Base-by-base conservation (phyloP, 2,888 invertebrate species). In the Raillietiella orientalis region DNA sequence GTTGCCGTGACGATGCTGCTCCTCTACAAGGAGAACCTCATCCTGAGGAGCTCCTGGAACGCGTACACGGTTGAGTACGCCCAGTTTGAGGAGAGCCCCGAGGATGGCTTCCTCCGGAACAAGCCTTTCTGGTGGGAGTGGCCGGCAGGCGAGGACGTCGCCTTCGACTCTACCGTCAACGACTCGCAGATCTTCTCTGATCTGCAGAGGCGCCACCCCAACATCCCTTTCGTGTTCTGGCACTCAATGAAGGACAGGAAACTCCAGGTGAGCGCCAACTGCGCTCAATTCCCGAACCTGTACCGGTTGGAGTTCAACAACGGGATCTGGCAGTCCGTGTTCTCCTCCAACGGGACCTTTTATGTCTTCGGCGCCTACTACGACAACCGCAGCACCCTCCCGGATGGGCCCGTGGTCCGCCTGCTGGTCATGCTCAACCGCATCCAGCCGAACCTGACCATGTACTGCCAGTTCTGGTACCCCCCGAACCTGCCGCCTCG, bases 301-400 rank as follows among this genome's bases (percentile, higher is more conserved):
- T 77, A 70, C 47, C 79, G 82, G 39, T 51, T 82, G 33, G 72
- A 82, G 44, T 82, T 75, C 51, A 77, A 77, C 49, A 82, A 82
- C 43, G 61, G 74, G 28, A 79, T 79, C 46, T 82, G 82, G 82
- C 82, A 82, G 49, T 70, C 67, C 25, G 43, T 77, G 42, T 59
- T 59, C 35, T 63, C 71, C 4, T 56, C 59, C 20, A 70, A 75
- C 38, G 75, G 77, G n/a, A 72, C 74, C 2, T 79, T 79, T 41
- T 74, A 77, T 44, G 49, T 82, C 13, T 79, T 66, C 45, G 77
- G 75, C 6, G 82, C 82, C 6, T 82, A 77, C 46, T 62, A 74
- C 41, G 82, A 82, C 45, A 61, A 62, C 26, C 55, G 82, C 15
- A 59, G 61, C 34, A 52, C 65, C 14, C 28, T 31, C 16, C 28